Evolutionary conservation across 2,113 vertebrate species (phyloP).

Genomic region (Nansenia antarctica): DNA sequence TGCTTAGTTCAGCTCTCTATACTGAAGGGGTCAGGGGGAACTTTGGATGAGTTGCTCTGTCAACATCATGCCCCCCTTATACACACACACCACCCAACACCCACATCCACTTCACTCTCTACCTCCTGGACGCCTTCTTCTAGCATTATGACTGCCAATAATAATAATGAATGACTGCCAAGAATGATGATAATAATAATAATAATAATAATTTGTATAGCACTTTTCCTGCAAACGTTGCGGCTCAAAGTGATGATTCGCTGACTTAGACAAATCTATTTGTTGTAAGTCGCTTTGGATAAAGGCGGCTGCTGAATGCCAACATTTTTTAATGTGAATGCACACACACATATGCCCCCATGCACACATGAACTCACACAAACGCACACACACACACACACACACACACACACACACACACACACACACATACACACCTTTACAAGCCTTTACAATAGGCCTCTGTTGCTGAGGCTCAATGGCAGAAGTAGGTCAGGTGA

Average conservation of each 20-base stretch:
- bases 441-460: slow-evolving; percentile 44
- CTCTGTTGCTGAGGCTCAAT: slow-evolving; percentile 53
- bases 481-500: slow-evolving; percentile 62
- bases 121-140: not conserved
- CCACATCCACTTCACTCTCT: not conserved
- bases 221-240: no score
- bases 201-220: no score
- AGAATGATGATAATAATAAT: no score
- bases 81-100: not conserved
- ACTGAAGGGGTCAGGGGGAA: no score
- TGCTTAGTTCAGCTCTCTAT: no score
- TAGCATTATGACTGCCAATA: not conserved
- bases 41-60: no score
- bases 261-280: no score
- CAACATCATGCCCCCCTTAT: not conserved
- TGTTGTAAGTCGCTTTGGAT: no score
- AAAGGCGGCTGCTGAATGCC: no score
- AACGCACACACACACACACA: not conserved
- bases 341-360: not conserved
- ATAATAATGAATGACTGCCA: not conserved
- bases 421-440: slow-evolving; percentile 1
- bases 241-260: no score
- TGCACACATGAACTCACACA: no score
- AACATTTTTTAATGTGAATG: slow-evolving; percentile 6
- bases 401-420: not conserved